Conservation (phyloP, 2,113 vertebrate genomes). For the Saccopteryx leptura region DNA sequence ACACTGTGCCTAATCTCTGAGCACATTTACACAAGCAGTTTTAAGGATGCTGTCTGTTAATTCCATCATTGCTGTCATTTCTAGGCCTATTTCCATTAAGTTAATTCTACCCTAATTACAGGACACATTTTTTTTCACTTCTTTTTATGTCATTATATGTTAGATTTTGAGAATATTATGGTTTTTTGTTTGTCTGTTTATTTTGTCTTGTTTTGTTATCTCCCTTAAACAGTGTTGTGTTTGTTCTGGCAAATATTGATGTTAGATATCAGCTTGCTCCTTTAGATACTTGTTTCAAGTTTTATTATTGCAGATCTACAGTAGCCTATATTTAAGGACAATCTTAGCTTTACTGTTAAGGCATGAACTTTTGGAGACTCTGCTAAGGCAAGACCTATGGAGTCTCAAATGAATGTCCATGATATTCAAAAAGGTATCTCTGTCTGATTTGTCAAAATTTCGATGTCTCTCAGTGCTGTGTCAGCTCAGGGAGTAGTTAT, state of each 20-base stretch:
- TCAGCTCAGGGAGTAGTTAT: background rate
- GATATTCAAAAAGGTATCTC: background rate
- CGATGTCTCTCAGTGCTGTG: background rate
- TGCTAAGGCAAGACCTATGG: background rate
- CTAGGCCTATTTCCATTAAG: background rate
- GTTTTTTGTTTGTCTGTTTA: background rate
- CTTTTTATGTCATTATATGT: background rate
- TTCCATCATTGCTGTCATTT: background rate
- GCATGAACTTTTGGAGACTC: background rate
- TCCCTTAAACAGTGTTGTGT: background rate
- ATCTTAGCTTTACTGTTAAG: background rate
- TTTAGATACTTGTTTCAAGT: background rate
- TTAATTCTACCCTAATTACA: background rate
- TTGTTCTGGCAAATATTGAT: background rate
- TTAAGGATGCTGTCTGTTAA: background rate
- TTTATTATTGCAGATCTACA: background rate
- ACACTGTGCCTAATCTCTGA: background rate
- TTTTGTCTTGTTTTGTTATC: background rate
- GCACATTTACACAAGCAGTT: background rate
- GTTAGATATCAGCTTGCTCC: background rate
- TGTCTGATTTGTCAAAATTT: background rate
- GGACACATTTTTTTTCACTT: background rate
- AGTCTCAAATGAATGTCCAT: background rate
- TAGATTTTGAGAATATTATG: background rate
- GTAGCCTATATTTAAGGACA: background rate